Base-by-base conservation (phyloP, 1,140 invertebrate genomes). In the Oedothorax gibbosus region DNA sequence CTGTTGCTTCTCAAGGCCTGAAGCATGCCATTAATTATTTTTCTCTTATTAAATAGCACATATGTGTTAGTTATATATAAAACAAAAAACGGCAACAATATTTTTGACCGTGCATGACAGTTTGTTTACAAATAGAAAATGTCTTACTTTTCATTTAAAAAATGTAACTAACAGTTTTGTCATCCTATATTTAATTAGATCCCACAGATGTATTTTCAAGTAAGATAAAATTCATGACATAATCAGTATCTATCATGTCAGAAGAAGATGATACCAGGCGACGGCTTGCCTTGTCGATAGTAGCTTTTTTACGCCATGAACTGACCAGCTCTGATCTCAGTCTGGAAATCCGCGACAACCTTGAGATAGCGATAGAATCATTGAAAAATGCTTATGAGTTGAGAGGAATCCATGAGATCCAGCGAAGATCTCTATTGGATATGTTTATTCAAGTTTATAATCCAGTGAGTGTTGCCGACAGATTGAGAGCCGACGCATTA, bases 401-500 rank as follows among this genome's bases (percentile, higher is more conserved):
- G 5, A 62, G 75, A 66, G 49, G 49, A 2, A 8, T 7, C 0
- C 51, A 66, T 10, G 50, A 51, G 11, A 65, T 35, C 12, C 51
- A 54, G 11, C 49, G 69, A 8, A 21, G 81, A 56, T 35, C 81
- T 1, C 71, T 83, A 9, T 5, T 75, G 12, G 81, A 83, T 18
- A 75, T 83, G 60, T 83, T 75, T 14, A 56, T 14, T 14, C 81
- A 83, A 75, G 71, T 83, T 65, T 20, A 50, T 8, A 65, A 68
- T 56, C 81, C 81, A 71, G 60, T 72, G 2, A 50, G 66, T 53
- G 71, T 83, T 21, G 54, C 65, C 56, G 51, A 66, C 49, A 73
- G 66, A 18, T 20, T 75, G 8, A n/a, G 66, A 35, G 81, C 81
- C 0, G 81, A 83, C 14, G 12, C 12, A 9, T 56, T 12, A 11